Evolutionary conservation across 2,113 vertebrate species (phyloP).

Genomic region (Mirounga angustirostris): DNA sequence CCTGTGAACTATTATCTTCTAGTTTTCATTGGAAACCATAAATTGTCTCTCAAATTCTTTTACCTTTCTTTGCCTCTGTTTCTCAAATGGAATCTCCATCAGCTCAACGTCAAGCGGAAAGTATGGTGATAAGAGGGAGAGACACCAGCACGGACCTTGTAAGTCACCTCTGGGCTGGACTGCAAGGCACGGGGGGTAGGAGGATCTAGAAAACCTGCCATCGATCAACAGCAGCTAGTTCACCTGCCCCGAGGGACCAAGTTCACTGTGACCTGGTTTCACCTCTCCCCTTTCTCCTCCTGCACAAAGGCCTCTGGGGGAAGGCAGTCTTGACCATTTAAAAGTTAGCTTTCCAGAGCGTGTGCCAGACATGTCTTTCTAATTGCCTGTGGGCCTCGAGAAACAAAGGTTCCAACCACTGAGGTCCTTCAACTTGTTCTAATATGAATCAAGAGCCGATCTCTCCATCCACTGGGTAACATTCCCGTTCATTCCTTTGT

Average conservation of each 20-base stretch:
- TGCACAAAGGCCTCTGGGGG: neutral
- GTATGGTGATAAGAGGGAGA: neutral
- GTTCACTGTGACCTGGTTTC: neutral
- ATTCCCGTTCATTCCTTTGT: constrained; percentile 83
- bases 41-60: constrained; percentile 72
- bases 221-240: neutral
- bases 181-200: neutral
- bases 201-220: neutral
- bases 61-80: constrained; percentile 52
- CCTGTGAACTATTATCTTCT: constrained; percentile 80
- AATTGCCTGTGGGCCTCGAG: constrained; percentile 56
- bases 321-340: neutral
- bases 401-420: constrained; percentile 67
- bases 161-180: neutral
- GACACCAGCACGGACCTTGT: neutral
- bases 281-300: neutral
- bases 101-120: neutral
- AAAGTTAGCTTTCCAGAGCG: neutral
- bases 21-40: constrained; percentile 81
- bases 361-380: constrained; percentile 49
- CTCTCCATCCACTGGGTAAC: constrained; percentile 75
- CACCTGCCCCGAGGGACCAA: neutral
- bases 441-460: constrained; percentile 71
- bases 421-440: constrained; percentile 73
- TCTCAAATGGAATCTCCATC: constrained; percentile 47